Evolutionary conservation across 64 coral and sea anemone genomes (phyloP).

Genomic region (Orbicella faveolata): DNA sequence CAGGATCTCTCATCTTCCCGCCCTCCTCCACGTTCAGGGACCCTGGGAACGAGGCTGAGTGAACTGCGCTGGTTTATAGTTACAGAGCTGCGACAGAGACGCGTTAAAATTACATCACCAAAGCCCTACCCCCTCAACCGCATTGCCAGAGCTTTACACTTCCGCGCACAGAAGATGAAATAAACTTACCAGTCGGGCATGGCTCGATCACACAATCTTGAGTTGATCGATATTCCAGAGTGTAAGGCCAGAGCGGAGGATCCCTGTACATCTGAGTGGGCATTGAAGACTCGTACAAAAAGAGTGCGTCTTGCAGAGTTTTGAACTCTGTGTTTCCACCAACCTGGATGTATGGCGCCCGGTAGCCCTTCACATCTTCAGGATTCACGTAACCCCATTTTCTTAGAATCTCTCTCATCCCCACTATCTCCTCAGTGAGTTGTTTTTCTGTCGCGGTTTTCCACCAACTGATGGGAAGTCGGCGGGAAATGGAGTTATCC

Average conservation of each 20-base stretch:
- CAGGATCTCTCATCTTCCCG: too few species aligned
- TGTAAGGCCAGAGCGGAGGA: slow-evolving; percentile 86
- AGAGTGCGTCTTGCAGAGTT: slow-evolving; percentile 50
- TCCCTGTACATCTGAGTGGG: slow-evolving; percentile 45
- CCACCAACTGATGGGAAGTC: slow-evolving; percentile 42
- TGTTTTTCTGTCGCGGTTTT: slow-evolving; percentile 45
- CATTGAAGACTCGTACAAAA: slow-evolving; percentile 86
- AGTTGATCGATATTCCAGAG: slow-evolving; percentile 56
- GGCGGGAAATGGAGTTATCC: slow-evolving; percentile 75
- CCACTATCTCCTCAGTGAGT: slow-evolving; percentile 64
- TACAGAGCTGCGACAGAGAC: too few species aligned
- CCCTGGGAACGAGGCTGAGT: too few species aligned
- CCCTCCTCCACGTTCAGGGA: too few species aligned
- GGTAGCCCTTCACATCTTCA: slow-evolving; percentile 63
- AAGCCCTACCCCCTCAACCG: too few species aligned
- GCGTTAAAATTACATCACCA: too few species aligned
- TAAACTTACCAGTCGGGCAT: slow-evolving; percentile 65
- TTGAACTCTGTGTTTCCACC: slow-evolving; percentile 85
- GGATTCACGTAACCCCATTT: slow-evolving; percentile 56
- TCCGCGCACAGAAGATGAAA: too few species aligned
- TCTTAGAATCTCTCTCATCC: slow-evolving; percentile 60
- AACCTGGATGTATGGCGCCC: slow-evolving; percentile 71
- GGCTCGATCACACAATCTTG: slow-evolving; percentile 66
- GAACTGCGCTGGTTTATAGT: too few species aligned
- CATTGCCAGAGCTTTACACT: too few species aligned